These are phyloP conservation scores for Hyla sarda DNA, from an alignment of 2,113 vertebrate genomes.

Conservation along the genomic window DNA sequence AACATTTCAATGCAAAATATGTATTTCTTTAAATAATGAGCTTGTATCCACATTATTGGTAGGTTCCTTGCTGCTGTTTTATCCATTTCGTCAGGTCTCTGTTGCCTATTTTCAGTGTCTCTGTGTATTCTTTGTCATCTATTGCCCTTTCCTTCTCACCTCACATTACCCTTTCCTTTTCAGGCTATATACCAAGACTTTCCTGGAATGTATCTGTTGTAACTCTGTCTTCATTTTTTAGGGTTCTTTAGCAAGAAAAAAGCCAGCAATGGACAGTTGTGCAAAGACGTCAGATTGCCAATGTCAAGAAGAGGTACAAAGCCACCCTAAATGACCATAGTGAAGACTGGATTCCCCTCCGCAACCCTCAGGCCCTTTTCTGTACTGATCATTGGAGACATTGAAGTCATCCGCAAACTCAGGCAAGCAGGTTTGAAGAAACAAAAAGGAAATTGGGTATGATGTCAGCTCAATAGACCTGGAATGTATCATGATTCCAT, in stretches of 20 bases:
- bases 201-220: too few relatives aligned
- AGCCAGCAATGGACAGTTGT: not conserved
- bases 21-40: too few relatives aligned
- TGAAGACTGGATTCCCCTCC: not conserved
- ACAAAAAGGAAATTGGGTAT: conserved; percentile 12
- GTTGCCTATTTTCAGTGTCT: too few relatives aligned
- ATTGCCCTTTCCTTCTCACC: too few relatives aligned
- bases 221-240: conserved; percentile 32
- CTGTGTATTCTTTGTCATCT: too few relatives aligned
- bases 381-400: not conserved
- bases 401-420: conserved; percentile 4
- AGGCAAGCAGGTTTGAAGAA: not conserved
- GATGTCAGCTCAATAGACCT: not conserved
- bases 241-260: conserved; percentile 19
- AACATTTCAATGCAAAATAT: too few relatives aligned
- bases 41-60: too few relatives aligned
- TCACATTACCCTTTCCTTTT: too few relatives aligned
- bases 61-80: too few relatives aligned
- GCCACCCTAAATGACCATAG: not conserved
- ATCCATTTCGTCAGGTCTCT: too few relatives aligned
- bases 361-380: not conserved
- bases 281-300: not conserved
- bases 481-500: conserved; percentile 12
- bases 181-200: too few relatives aligned
- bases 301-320: not conserved